Percentiles rank a stretch among this genome's conserved stretches.
These are phyloP conservation scores for Teleogryllus oceanicus DNA, from an alignment of 2,888 invertebrate genomes.

Conservation along the genomic window DNA sequence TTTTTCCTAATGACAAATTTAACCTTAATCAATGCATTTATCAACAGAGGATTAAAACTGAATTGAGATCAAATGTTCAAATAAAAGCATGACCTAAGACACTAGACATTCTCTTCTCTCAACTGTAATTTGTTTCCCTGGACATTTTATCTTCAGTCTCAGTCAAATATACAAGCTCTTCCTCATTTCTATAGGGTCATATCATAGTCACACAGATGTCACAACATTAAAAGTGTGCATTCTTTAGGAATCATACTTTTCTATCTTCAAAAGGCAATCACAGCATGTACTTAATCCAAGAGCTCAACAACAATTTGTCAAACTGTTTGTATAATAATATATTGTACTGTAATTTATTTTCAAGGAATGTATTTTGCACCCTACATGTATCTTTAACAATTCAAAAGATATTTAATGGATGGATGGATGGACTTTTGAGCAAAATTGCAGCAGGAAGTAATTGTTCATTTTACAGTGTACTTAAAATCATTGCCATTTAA, in stretches of 20 bases:
- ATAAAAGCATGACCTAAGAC: too few relatives aligned
- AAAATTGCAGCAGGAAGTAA: conserved; percentile 36
- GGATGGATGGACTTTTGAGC: conserved; percentile 37
- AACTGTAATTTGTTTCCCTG: too few relatives aligned
- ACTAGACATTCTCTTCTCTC: too few relatives aligned
- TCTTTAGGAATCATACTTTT: background rate
- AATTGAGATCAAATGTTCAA: too few relatives aligned
- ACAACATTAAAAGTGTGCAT: background rate
- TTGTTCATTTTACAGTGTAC: conserved; percentile 21
- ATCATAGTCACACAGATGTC: too few relatives aligned
- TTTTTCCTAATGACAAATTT: too few relatives aligned
- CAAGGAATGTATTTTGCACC: conserved; percentile 29
- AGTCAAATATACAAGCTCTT: too few relatives aligned
- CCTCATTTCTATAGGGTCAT: too few relatives aligned
- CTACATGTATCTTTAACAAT: conserved; percentile 31
- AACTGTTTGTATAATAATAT: conserved; percentile 23
- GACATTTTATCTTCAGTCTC: too few relatives aligned
- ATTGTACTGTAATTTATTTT: conserved; percentile 28
- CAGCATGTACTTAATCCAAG: background rate
- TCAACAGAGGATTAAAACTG: too few relatives aligned
- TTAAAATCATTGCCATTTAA: background rate
- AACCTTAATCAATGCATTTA: too few relatives aligned
- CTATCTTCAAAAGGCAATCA: background rate
- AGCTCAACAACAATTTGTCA: background rate
- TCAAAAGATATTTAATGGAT: conserved; percentile 33